Evolutionary conservation across 1,140 invertebrate species (phyloP).

Genomic region (Drosophila erecta): DNA sequence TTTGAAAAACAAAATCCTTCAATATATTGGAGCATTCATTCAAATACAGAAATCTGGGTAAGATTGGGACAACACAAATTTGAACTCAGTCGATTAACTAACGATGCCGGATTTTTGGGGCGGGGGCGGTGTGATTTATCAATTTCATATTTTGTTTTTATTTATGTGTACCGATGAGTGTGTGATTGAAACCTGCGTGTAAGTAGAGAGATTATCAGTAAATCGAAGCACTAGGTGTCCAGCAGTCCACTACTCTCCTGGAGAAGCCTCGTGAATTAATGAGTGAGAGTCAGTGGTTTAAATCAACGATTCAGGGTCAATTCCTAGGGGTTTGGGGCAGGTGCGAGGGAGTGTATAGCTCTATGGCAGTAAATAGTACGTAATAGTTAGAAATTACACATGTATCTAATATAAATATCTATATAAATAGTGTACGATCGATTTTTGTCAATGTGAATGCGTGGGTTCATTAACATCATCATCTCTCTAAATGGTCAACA

Average conservation of each 20-base stretch:
- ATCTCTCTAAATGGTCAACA: slow-evolving; percentile 68
- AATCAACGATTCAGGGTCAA: slow-evolving; percentile 28
- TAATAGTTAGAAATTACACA: slow-evolving; percentile 75
- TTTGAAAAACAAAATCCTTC: slow-evolving; percentile 42
- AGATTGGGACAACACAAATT: slow-evolving; percentile 34
- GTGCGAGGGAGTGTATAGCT: slow-evolving; percentile 52
- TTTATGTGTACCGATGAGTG: slow-evolving; percentile 10
- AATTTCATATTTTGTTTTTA: background rate
- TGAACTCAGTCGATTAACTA: slow-evolving; percentile 27
- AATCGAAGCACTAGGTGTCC: slow-evolving; percentile 31
- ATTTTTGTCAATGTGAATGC: slow-evolving; percentile 61
- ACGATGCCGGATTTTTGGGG: slow-evolving; percentile 2
- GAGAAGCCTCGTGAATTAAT: slow-evolving; percentile 29
- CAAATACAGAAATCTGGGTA: slow-evolving; percentile 15
- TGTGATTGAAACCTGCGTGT: slow-evolving; percentile 53
- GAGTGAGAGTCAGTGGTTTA: slow-evolving; percentile 14
- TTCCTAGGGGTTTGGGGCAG: slow-evolving; percentile 13
- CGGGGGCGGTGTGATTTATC: slow-evolving; percentile 11
- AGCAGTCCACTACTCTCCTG: slow-evolving; percentile 36
- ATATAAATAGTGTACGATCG: slow-evolving; percentile 73
- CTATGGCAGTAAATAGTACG: slow-evolving; percentile 81
- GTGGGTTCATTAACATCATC: slow-evolving; percentile 48
- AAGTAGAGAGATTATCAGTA: slow-evolving; percentile 39
- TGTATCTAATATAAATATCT: slow-evolving; percentile 70
- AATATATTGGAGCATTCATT: slow-evolving; percentile 48